phyloP scores from a whole-genome alignment of 2,797 vertebrate species.

The Pseudocheirus occidentalis region DNA sequence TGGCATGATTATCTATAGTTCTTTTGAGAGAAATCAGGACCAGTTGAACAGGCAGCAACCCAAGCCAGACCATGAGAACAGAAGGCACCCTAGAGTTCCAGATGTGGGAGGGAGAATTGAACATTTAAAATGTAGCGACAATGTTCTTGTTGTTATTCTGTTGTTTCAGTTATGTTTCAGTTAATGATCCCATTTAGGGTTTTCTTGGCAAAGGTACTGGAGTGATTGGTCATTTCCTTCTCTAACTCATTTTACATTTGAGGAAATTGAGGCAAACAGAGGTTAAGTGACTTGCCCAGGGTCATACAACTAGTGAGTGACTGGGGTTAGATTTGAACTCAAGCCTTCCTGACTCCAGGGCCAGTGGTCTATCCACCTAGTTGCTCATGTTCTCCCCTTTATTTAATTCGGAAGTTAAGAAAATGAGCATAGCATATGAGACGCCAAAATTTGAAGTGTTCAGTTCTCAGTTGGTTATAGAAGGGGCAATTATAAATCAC shows the following conservation, averaged over 20 bases:
- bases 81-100: constrained; percentile 10
- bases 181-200: background rate
- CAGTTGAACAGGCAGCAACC: constrained; percentile 36
- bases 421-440: background rate
- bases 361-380: background rate
- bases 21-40: constrained; percentile 44
- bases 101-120: background rate
- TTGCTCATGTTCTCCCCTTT: background rate
- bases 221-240: background rate
- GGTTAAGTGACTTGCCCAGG: background rate
- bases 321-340: background rate
- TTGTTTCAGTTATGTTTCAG: background rate
- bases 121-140: constrained; percentile 24
- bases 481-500: background rate
- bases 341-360: background rate
- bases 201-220: background rate
- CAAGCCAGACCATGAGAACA: constrained; percentile 25
- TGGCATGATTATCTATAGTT: background rate
- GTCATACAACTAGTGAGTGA: background rate
- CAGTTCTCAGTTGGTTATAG: background rate
- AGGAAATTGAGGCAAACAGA: background rate
- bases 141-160: background rate
- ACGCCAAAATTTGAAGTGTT: background rate
- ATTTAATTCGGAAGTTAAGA: background rate
- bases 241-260: background rate